Base-by-base conservation (phyloP, 1,140 invertebrate species). In the Microplitis mediator region DNA sequence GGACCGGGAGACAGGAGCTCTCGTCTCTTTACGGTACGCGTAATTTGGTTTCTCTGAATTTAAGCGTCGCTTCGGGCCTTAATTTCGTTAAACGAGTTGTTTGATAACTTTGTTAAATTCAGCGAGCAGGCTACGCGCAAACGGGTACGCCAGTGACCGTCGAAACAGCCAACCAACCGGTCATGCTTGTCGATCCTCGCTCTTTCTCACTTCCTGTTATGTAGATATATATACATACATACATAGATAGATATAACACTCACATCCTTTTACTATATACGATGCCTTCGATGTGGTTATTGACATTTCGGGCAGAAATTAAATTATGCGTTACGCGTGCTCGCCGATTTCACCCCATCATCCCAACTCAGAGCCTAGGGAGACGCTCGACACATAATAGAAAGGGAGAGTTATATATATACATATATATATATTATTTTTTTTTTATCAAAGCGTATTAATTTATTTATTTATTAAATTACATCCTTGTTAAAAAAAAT, bases 41-140 rank as follows among this genome's bases (percentile, higher is more conserved):
- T 86, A 86, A 87, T 86, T 85, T 82, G 83, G 82, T 86, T 85
- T 84, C 80, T 84, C 78, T 76, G 79, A 84, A 84, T 87, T 86
- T 83, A 85, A 84, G 82, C 81, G 81, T 80, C 79, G 80, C 79
- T 81, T 51, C 72, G 66, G 75, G 80, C 80, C 80, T 80, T 86
- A 87, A 87, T 86, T 85, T 84, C 76, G 82, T 86, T 87, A 86
- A 87, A 85, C 81, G 84, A 87, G 86, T 86, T 86, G 83, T 86
- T 85, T 83, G 82, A 79, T 87, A 86, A 87, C 82, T 84, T 76
- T 78, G 81, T 87, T 87, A 86, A 84, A 84, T 80, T 81, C 78
- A 80, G 81, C 71, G 78, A 76, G 79, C 75, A 77, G 73, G 63
- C 69, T 69, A 65, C 73, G 58, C 72, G 72, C 75, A 74, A 75